Base-by-base conservation (phyloP, 2,797 vertebrate species). In the Corythornis leucogaster region DNA sequence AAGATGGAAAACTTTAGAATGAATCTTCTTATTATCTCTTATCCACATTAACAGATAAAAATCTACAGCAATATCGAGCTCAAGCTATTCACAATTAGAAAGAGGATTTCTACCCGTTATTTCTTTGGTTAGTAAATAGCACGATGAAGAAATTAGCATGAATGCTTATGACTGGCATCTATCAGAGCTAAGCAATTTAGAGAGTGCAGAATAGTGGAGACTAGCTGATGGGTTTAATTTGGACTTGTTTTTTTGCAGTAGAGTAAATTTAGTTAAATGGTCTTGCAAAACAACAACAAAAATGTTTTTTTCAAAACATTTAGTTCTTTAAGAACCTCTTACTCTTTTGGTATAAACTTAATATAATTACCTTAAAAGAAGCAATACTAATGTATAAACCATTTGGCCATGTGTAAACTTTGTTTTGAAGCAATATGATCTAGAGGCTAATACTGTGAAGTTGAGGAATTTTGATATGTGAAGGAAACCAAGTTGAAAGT, bases 161-260 rank as follows among this genome's bases (percentile, higher is more conserved):
- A 82, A 79, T 51, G 68, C 15, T 94, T 94, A 79, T 61, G 63
- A 61, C 85, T 92, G 67, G 90, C 62, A 85, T 81, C 66, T 88
- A 92, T 83, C 74, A 91, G 40, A 43, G 62, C 30, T 91, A n/a
- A 89, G 35, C 86, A 94, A 95, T 91, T 92, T 91, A 35, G 14
- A 40, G 63, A 93, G 59, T 51, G 62, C 43, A 54, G 54, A 40
- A 69, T 94, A 92, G 62, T 50, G 59, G 33, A 92, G 83, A 94
- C 30, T 76, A 59, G 80, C 55, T 95, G 90, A 92, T 84, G 63
- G 24, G 55, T 79, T 85, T 93, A 89, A 95, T 96, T 88, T 94
- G 74, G 54, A 88, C 74, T 94, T 84, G 62, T 64, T 94, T 87
- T 40, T 40, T 91, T 87, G 85, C 25, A 75, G 63, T 85, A 78